phyloP scores from a whole-genome alignment of 2,888 invertebrate genomes.

The Yponomeuta plumbellus region DNA sequence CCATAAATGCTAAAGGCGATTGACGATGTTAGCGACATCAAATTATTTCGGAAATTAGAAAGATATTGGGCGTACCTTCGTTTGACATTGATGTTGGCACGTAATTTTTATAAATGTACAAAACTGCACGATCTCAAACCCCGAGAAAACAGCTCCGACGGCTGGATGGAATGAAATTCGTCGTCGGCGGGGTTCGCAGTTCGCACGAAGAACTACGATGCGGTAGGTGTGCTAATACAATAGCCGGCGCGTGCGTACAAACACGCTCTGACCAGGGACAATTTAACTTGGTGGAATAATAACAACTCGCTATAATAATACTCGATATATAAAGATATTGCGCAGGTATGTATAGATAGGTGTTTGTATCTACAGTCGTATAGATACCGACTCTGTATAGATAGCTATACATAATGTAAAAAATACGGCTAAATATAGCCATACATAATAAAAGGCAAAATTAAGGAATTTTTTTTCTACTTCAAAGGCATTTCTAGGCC shows the following conservation, averaged over 20 bases:
- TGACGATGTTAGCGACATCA: constrained; percentile 42
- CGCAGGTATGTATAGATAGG: background rate
- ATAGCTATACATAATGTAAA: background rate
- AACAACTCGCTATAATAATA: constrained; percentile 52
- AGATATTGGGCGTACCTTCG: constrained; percentile 56
- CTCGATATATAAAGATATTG: background rate
- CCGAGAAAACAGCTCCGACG: constrained; percentile 74
- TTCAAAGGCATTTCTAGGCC: too few species aligned
- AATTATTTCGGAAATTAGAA: constrained; percentile 37
- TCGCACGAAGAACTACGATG: constrained; percentile 62
- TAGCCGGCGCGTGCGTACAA: constrained; percentile 35
- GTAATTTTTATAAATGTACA: constrained; percentile 64
- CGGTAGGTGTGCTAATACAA: constrained; percentile 39
- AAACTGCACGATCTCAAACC: constrained; percentile 72
- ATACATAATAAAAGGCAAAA: too few species aligned
- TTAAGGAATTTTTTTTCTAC: too few species aligned
- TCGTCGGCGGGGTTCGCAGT: constrained; percentile 54
- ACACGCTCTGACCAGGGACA: constrained; percentile 33
- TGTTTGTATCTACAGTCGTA: background rate
- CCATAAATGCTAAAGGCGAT: constrained; percentile 71
- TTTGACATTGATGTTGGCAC: constrained; percentile 72
- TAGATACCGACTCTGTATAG: background rate
- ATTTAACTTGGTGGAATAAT: constrained; percentile 54
- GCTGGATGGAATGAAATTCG: constrained; percentile 77
- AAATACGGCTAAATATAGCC: too few species aligned